A percentile compares a stretch with the other conserved stretches of the same genome.
These are phyloP conservation scores for Micrasema minimum DNA, from an alignment of 1,140 invertebrate species.

Conservation along the genomic window DNA sequence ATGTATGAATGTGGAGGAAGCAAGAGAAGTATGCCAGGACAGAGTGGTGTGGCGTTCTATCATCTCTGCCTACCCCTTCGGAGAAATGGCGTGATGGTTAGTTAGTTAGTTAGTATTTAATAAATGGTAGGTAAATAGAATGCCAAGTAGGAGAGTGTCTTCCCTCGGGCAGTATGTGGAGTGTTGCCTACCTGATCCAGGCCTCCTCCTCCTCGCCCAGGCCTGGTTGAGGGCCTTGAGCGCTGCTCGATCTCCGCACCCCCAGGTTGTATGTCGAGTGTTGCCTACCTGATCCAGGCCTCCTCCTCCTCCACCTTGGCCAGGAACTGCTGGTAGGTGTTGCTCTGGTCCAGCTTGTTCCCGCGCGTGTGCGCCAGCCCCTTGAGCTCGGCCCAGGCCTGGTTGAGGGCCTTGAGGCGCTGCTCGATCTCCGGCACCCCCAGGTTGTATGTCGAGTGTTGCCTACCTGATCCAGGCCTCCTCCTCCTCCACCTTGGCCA, in stretches of 20 bases:
- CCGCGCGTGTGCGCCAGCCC: slow-evolving; percentile 87
- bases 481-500: slow-evolving; percentile 98
- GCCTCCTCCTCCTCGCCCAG: slow-evolving; percentile 98
- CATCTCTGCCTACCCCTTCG: too few relatives aligned
- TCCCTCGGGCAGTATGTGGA: too few relatives aligned
- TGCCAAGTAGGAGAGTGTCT: too few relatives aligned
- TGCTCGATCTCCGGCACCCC: slow-evolving; percentile 97
- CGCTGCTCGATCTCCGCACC: slow-evolving; percentile 95
- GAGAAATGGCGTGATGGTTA: too few relatives aligned
- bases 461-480: slow-evolving; percentile 98
- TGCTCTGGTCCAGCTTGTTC: slow-evolving; percentile 92
- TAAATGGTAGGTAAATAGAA: too few relatives aligned
- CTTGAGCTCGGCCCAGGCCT: slow-evolving; percentile 91
- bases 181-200: slow-evolving; percentile 87
- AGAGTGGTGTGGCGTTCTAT: too few relatives aligned
- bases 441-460: too few relatives aligned
- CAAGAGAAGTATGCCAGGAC: too few relatives aligned
- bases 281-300: slow-evolving; percentile 94
- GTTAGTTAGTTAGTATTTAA: too few relatives aligned
- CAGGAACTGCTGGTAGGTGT: slow-evolving; percentile 96
- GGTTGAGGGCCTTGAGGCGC: slow-evolving; percentile 83
- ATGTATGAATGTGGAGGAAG: too few relatives aligned
- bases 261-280: too few relatives aligned
- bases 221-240: slow-evolving; percentile 86
- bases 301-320: slow-evolving; percentile 99